Evolutionary conservation across 2,888 invertebrate genomes (phyloP).

Genomic region (Stictocephala bisonia): DNA sequence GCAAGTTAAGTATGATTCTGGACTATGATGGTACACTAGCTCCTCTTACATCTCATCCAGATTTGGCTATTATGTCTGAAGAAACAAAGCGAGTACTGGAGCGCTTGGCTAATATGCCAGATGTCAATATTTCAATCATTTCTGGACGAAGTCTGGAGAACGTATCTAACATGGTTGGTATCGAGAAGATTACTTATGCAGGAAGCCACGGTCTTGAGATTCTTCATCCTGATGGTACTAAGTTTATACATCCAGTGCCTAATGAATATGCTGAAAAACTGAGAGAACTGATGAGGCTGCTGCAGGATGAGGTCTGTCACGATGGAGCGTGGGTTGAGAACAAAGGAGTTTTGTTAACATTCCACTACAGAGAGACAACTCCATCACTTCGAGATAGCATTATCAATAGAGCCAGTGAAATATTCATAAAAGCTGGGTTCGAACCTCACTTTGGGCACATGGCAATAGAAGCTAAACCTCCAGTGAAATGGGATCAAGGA

Average conservation of each 20-base stretch:
- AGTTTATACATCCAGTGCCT: constrained; percentile 65
- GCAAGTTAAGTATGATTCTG: constrained; percentile 64
- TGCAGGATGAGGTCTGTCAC: constrained; percentile 63
- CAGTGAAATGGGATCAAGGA: constrained; percentile 65
- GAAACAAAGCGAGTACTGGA: constrained; percentile 64
- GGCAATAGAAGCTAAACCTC: constrained; percentile 65
- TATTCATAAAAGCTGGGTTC: constrained; percentile 63
- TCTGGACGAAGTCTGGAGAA: constrained; percentile 65
- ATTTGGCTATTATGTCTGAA: constrained; percentile 63
- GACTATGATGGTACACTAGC: constrained; percentile 66
- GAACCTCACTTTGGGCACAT: constrained; percentile 63
- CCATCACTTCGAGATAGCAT: constrained; percentile 60
- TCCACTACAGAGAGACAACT: constrained; percentile 65
- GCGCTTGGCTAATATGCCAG: constrained; percentile 63
- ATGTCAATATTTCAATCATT: constrained; percentile 65
- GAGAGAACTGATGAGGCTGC: constrained; percentile 61
- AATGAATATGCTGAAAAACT: constrained; percentile 63
- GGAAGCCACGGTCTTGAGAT: constrained; percentile 66
- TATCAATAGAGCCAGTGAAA: constrained; percentile 62
- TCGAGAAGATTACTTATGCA: constrained; percentile 65
- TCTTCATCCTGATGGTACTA: constrained; percentile 65
- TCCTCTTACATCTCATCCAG: constrained; percentile 64
- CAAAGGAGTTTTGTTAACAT: constrained; percentile 64
- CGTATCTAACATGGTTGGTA: constrained; percentile 64
- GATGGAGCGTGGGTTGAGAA: constrained; percentile 66